These are phyloP conservation scores for Drosophila equinoxialis DNA, from an alignment of 1,140 invertebrate species.

Conservation along the genomic window DNA sequence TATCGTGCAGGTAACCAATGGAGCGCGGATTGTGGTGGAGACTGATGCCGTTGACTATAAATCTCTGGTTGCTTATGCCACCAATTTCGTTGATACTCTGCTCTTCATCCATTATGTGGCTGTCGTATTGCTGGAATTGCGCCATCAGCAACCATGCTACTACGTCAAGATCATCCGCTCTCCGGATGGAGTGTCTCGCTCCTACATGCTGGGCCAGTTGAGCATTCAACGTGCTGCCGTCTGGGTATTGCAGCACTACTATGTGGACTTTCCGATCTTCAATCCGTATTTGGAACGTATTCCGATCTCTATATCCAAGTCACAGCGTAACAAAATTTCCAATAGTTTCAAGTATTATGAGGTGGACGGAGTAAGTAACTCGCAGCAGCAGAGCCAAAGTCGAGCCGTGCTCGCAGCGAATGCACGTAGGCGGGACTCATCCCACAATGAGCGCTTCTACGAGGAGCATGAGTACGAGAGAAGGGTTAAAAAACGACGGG, in stretches of 20 bases:
- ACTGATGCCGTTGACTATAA: slow-evolving; percentile 90
- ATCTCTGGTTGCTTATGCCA: slow-evolving; percentile 94
- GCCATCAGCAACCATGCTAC: slow-evolving; percentile 94
- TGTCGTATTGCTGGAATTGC: slow-evolving; percentile 95
- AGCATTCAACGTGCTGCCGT: slow-evolving; percentile 97
- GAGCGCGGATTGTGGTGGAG: slow-evolving; percentile 89
- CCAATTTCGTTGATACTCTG: slow-evolving; percentile 95
- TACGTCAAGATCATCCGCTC: slow-evolving; percentile 96
- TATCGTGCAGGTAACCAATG: slow-evolving; percentile 93
- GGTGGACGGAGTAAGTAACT: slow-evolving; percentile 93
- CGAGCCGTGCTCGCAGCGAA: slow-evolving; percentile 88
- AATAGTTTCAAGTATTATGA: slow-evolving; percentile 98
- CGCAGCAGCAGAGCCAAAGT: slow-evolving; percentile 87
- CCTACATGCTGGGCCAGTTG: slow-evolving; percentile 94
- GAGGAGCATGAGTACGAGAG: slow-evolving; percentile 98
- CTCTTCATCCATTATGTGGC: slow-evolving; percentile 98
- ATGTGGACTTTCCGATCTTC: slow-evolving; percentile 97
- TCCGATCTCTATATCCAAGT: slow-evolving; percentile 89
- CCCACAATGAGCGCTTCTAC: slow-evolving; percentile 98
- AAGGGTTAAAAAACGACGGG: slow-evolving; percentile 94
- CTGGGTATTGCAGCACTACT: slow-evolving; percentile 97
- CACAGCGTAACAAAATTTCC: slow-evolving; percentile 88
- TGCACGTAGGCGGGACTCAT: slow-evolving; percentile 90
- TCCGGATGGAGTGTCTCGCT: slow-evolving; percentile 94
- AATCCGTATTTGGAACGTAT: slow-evolving; percentile 97